Evolutionary conservation across 1,140 invertebrate species (phyloP), one percentile per base, ranked within the genome.

Genomic region (Cyclina sinensis): DNA sequence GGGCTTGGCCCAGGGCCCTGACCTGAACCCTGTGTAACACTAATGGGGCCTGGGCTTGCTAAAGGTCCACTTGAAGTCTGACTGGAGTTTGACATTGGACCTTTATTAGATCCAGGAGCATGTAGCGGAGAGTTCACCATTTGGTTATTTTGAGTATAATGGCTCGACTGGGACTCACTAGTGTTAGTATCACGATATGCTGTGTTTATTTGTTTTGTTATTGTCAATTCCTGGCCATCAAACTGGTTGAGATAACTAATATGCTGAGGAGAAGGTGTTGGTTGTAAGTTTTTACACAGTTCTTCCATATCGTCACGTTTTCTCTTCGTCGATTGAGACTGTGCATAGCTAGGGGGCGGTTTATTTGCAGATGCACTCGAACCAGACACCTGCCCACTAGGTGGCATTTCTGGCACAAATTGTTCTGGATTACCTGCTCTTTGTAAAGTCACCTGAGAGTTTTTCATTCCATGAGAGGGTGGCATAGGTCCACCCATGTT

Each of bases 201-300:
- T 73, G 94, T 89, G 95, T 99, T 99, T 24, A 98, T 98, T 96
- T 99, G 98, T 95, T 99, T 99, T 95, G 99, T 98, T 96, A 99
- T 99, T 80, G 98, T 99, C 90, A 99, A 96, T 96, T 99, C 98
- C 96, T 99, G 98, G 68, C 98, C 98, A 96, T 99, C 98, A 96
- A 99, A 99, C 86, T 98, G 97, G 96, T 98, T 99, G 88, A 99
- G 96, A 96, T 99, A 99, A 92, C 98, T 98, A 94, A 99, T 99
- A 96, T 99, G 98, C 96, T 99, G 98, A 39, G 98, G 98, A 82
- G 98, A 99, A 88, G 98, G 98, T 90, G 99, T 98, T 62, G 98
- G 98, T 98, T 99, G 99, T 89, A 99, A 96, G 96, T 98, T 98
- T 92, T 95, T 95, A 85, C 94, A 95, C 32, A 95, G 85, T 88